Percentiles rank a stretch among this genome's conserved stretches.
Conservation (phyloP, 2,888 invertebrate genomes). For the Phaonia tiefii region DNA sequence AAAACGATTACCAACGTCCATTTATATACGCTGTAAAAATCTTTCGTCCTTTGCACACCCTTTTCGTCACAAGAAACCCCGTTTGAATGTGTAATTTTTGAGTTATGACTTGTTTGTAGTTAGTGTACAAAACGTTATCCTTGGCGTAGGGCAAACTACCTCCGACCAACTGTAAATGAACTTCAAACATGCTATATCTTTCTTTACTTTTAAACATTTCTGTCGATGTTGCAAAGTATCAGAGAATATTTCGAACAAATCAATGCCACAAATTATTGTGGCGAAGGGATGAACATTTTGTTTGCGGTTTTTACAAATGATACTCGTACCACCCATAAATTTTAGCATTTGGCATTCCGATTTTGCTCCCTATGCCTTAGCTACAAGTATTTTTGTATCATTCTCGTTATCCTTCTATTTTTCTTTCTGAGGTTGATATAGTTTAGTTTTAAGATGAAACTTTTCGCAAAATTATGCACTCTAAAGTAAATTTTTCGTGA, state of each 20-base stretch:
- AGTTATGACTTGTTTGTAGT: too few relatives aligned
- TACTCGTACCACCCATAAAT: slow-evolving; percentile 62
- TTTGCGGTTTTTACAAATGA: slow-evolving; percentile 58
- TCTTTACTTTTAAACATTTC: not conserved
- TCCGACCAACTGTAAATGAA: not conserved
- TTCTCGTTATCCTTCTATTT: slow-evolving; percentile 8
- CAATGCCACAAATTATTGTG: slow-evolving; percentile 66
- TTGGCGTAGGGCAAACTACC: slow-evolving; percentile 11
- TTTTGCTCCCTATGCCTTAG: slow-evolving; percentile 42
- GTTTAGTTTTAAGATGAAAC: slow-evolving; percentile 43
- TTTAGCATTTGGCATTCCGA: slow-evolving; percentile 56
- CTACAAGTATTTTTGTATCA: slow-evolving; percentile 46
- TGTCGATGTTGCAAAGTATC: slow-evolving; percentile 20
- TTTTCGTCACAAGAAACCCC: too few relatives aligned
- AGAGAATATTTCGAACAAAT: slow-evolving; percentile 33
- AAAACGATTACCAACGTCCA: too few relatives aligned
- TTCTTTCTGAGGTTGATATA: slow-evolving; percentile 21
- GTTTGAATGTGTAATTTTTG: too few relatives aligned
- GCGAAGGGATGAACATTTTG: slow-evolving; percentile 62
- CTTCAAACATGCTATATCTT: too few relatives aligned
- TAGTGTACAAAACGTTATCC: too few relatives aligned
- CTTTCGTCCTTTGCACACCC: too few relatives aligned
- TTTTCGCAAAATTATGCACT: slow-evolving; percentile 49
- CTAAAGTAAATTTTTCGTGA: slow-evolving; percentile 39
- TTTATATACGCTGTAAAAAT: too few relatives aligned